These are phyloP conservation scores for Diabrotica virgifera DNA, from an alignment of 1,140 invertebrate genomes.

Conservation along the genomic window DNA sequence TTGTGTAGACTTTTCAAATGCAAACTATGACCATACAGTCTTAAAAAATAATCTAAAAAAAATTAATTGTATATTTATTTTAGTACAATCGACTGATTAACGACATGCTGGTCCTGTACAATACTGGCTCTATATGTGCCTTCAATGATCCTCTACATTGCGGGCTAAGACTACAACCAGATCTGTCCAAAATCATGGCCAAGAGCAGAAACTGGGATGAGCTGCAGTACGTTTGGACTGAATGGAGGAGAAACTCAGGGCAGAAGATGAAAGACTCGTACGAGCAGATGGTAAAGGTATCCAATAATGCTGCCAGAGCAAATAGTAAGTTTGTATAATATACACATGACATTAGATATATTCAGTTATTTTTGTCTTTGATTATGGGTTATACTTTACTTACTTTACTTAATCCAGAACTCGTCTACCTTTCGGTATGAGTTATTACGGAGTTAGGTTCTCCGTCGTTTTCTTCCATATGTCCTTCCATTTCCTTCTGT, in stretches of 20 bases:
- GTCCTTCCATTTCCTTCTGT: too few species aligned
- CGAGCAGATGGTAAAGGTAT: conserved; percentile 76
- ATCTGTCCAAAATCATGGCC: conserved; percentile 65
- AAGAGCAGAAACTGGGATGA: conserved; percentile 81
- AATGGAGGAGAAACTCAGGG: conserved; percentile 79
- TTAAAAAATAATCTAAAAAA: too few species aligned
- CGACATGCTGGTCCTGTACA: conserved; percentile 85
- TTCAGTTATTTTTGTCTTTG: background rate
- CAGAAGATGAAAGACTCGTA: conserved; percentile 78
- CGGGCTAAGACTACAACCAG: conserved; percentile 76
- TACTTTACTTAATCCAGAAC: too few species aligned
- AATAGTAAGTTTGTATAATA: conserved; percentile 67
- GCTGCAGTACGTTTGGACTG: conserved; percentile 79
- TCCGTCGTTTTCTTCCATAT: too few species aligned
- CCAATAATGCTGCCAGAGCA: conserved; percentile 79
- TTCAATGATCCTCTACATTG: conserved; percentile 80
- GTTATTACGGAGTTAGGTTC: too few species aligned
- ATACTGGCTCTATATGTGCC: conserved; percentile 79
- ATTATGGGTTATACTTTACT: too few species aligned
- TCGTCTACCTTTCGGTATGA: too few species aligned
- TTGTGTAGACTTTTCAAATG: too few species aligned
- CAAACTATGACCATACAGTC: too few species aligned
- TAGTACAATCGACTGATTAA: conserved; percentile 84
- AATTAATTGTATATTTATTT: conserved; percentile 37
- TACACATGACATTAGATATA: background rate